Conservation (phyloP, 2,113 vertebrate species). For the Xerus inauris region DNA sequence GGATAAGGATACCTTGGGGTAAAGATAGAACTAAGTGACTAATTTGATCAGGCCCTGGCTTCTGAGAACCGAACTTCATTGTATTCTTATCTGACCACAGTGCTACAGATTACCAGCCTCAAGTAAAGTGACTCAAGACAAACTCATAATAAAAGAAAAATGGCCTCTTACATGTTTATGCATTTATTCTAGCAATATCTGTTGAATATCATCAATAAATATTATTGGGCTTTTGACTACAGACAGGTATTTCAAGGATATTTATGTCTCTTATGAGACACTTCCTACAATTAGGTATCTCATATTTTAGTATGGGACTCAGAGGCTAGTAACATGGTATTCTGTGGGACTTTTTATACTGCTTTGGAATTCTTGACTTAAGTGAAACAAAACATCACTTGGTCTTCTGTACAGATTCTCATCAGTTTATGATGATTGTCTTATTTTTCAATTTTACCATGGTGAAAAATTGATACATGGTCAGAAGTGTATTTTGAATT, state of each 20-base stretch:
- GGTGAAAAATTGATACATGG: background rate
- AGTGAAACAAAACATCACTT: background rate
- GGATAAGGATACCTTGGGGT: background rate
- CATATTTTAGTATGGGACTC: background rate
- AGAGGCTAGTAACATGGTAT: fast-evolving
- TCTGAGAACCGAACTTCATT: background rate
- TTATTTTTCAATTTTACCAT: background rate
- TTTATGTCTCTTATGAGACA: background rate
- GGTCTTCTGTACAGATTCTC: background rate
- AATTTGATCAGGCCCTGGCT: background rate
- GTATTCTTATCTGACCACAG: background rate
- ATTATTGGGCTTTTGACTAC: background rate
- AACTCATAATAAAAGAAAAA: background rate
- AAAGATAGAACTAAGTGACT: background rate
- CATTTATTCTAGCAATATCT: background rate
- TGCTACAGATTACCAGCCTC: background rate
- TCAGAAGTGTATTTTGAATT: background rate
- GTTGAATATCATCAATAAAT: background rate
- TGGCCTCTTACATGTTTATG: background rate
- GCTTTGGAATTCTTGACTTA: background rate
- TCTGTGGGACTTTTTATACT: background rate
- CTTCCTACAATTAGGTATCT: background rate
- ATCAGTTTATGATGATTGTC: background rate
- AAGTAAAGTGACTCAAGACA: background rate
- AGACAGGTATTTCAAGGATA: background rate